These are phyloP conservation scores for Standfussiana lucernea DNA, from an alignment of 2,888 invertebrate genomes.

Conservation along the genomic window DNA sequence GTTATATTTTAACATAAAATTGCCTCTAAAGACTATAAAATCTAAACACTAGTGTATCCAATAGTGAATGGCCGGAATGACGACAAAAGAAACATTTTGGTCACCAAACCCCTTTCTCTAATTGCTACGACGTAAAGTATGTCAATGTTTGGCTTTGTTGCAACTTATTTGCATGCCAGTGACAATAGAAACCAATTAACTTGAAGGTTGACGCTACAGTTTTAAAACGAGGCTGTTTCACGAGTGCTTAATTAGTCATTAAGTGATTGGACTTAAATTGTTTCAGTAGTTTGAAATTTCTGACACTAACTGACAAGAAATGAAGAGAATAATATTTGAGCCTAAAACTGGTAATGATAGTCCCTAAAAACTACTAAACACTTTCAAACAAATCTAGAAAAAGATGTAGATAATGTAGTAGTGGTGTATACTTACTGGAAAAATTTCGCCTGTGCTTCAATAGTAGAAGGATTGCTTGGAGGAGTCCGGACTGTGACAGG, in stretches of 20 bases:
- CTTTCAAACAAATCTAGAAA: not conserved
- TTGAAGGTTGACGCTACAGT: slow-evolving; percentile 68
- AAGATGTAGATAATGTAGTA: not conserved
- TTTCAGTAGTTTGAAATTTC: slow-evolving; percentile 1
- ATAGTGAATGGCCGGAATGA: slow-evolving; percentile 9
- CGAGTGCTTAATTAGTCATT: slow-evolving; percentile 33
- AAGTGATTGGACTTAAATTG: slow-evolving; percentile 9
- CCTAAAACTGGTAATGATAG: not conserved
- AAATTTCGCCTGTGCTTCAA: slow-evolving; percentile 88
- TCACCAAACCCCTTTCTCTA: slow-evolving; percentile 57
- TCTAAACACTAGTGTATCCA: not conserved
- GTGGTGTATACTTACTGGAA: slow-evolving; percentile 86
- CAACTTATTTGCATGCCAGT: slow-evolving; percentile 62
- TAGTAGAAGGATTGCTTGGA: slow-evolving; percentile 78
- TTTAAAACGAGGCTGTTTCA: slow-evolving; percentile 56
- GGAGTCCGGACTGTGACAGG: slow-evolving; percentile 76
- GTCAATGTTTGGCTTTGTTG: slow-evolving; percentile 58
- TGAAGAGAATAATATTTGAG: not conserved
- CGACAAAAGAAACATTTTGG: slow-evolving; percentile 25
- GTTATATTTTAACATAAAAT: not conserved
- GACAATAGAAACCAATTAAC: slow-evolving; percentile 64
- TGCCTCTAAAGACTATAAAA: not conserved
- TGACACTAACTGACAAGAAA: not conserved
- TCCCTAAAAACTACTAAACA: not conserved
- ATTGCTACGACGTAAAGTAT: slow-evolving; percentile 48